A percentile compares a stretch with the other conserved stretches of the same genome.
Conservation (phyloP, 2,113 vertebrate species). For the Morone chrysops region DNA sequence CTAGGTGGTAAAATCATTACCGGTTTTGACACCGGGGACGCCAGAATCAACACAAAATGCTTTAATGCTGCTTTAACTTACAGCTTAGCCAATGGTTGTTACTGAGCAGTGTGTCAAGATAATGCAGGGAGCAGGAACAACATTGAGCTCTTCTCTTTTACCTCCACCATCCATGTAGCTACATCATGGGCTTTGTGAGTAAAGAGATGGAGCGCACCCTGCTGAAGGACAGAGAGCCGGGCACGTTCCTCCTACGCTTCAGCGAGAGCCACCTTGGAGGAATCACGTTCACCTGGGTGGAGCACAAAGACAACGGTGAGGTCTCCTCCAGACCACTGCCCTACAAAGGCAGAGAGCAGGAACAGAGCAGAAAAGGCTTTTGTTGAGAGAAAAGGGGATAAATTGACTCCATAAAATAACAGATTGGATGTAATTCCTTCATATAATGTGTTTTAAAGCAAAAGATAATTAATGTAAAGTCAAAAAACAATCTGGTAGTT, state of each 20-base stretch:
- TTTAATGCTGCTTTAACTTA: no score
- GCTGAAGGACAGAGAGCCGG: slow-evolving; percentile 92
- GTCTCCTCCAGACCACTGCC: background rate
- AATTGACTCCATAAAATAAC: no score
- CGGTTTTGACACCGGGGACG: no score
- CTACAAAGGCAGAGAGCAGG: no score
- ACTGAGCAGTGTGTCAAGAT: background rate
- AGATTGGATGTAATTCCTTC: no score
- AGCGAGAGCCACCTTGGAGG: slow-evolving; percentile 97
- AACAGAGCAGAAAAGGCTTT: no score
- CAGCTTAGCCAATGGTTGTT: background rate
- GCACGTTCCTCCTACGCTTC: slow-evolving; percentile 95
- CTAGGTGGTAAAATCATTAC: no score
- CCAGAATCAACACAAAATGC: no score
- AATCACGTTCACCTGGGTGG: slow-evolving; percentile 98
- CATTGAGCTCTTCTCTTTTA: background rate
- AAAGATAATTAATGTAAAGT: no score
- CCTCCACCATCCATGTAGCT: slow-evolving; percentile 77
- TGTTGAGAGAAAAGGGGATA: no score
- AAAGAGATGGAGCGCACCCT: slow-evolving; percentile 94
- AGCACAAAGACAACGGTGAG: slow-evolving; percentile 90
- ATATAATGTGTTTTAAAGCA: no score
- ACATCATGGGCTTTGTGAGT: slow-evolving; percentile 97
- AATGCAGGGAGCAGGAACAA: background rate
- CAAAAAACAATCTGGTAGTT: no score